phyloP scores from a whole-genome alignment of 2,113 vertebrate genomes.

The Apodemus speciosus region DNA sequence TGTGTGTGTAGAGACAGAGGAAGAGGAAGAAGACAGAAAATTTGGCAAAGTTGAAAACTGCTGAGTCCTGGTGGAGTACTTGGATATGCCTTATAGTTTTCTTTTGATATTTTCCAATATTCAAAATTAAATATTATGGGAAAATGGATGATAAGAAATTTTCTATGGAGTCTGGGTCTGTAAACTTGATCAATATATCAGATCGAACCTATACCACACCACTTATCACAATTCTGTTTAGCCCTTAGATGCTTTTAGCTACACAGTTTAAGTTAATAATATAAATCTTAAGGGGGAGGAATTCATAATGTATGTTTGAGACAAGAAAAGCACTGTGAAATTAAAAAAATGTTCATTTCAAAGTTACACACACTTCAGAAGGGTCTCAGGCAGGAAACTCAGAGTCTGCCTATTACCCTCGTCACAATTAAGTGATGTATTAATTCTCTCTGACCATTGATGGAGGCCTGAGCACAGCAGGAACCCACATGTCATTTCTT shows the following conservation, averaged over 20 bases:
- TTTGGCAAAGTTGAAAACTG: neutral
- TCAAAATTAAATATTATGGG: conserved; percentile 6
- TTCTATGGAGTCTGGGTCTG: neutral
- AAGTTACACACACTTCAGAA: neutral
- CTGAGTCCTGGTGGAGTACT: neutral
- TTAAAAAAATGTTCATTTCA: neutral
- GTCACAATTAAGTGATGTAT: neutral
- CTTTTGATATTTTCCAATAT: neutral
- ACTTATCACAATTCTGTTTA: neutral
- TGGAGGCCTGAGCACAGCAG: neutral
- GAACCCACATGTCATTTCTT: neutral
- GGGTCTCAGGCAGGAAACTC: neutral
- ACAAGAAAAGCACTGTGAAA: conserved; percentile 1
- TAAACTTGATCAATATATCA: neutral
- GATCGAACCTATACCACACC: neutral
- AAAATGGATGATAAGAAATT: neutral
- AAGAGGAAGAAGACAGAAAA: neutral
- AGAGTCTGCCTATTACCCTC: neutral
- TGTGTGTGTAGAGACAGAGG: neutral
- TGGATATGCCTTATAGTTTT: neutral
- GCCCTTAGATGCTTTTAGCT: neutral
- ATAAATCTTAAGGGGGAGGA: neutral
- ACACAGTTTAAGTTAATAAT: neutral
- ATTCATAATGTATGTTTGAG: neutral
- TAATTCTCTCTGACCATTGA: neutral